Conservation (phyloP, 2,797 vertebrate genomes). For the Rhinogobio ventralis region DNA sequence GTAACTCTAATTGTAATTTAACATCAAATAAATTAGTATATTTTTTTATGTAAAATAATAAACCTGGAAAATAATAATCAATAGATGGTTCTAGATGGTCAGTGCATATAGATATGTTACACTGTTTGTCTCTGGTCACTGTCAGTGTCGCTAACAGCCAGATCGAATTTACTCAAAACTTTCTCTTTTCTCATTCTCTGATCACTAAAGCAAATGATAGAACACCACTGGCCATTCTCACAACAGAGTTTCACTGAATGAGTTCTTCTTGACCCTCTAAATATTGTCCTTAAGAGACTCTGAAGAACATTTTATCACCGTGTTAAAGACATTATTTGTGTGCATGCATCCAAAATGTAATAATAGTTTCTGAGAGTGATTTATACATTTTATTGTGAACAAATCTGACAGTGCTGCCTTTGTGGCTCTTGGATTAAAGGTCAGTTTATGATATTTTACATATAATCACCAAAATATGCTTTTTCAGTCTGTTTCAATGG, state of each 20-base stretch:
- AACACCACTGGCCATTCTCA: not conserved
- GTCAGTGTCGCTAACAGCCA: not conserved
- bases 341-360: not conserved
- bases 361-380: not conserved
- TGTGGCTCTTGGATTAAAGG: not conserved
- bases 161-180: not conserved
- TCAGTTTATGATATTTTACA: conserved; percentile 8
- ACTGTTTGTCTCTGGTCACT: not conserved
- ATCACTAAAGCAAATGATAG: not conserved
- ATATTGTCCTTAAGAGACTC: not conserved
- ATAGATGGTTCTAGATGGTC: not conserved
- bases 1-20: not conserved
- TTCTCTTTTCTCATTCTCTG: not conserved
- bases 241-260: not conserved
- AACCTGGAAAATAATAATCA: not conserved
- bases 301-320: not conserved
- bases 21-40: not conserved
- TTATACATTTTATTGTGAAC: not conserved
- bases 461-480: not conserved
- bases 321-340: not conserved
- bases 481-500: not conserved
- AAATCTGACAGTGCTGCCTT: conserved; percentile 1
- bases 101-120: not conserved
- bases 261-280: not conserved
- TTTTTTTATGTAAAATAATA: too few relatives aligned